phyloP scores from a whole-genome alignment of 2,888 invertebrate genomes.

The Eupithecia exiguata region DNA sequence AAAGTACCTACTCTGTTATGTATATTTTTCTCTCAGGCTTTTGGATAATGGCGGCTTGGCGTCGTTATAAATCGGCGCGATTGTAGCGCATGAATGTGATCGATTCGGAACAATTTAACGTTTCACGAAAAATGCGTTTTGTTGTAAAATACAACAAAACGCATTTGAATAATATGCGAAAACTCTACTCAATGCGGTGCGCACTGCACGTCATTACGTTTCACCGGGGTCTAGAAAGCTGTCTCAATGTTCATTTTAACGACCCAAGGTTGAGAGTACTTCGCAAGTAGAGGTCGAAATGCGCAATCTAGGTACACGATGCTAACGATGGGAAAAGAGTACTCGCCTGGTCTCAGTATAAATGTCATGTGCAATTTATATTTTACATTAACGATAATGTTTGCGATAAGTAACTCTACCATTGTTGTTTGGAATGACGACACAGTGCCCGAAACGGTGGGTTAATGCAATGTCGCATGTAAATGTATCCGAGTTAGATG shows the following conservation, averaged over 20 bases:
- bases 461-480: constrained; percentile 51
- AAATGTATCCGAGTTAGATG: constrained; percentile 54
- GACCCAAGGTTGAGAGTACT: constrained; percentile 49
- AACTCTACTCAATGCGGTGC: constrained; percentile 18
- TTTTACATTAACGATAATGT: constrained; percentile 39
- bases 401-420: constrained; percentile 38
- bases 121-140: background rate
- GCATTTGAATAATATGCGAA: constrained; percentile 23
- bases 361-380: constrained; percentile 44
- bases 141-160: background rate
- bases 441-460: constrained; percentile 40
- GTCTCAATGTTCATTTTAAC: constrained; percentile 42
- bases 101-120: background rate
- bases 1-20: no score
- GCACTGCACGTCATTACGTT: constrained; percentile 31
- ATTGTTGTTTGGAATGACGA: constrained; percentile 43
- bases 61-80: background rate
- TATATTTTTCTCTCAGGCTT: background rate
- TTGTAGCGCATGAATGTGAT: constrained; percentile 17
- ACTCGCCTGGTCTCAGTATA: constrained; percentile 22
- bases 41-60: background rate
- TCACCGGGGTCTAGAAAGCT: constrained; percentile 44
- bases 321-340: constrained; percentile 50
- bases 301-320: constrained; percentile 42
- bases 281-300: constrained; percentile 46